Evolutionary conservation across 2,113 vertebrate species (phyloP).

Genomic region (Daphoenositta chrysoptera): DNA sequence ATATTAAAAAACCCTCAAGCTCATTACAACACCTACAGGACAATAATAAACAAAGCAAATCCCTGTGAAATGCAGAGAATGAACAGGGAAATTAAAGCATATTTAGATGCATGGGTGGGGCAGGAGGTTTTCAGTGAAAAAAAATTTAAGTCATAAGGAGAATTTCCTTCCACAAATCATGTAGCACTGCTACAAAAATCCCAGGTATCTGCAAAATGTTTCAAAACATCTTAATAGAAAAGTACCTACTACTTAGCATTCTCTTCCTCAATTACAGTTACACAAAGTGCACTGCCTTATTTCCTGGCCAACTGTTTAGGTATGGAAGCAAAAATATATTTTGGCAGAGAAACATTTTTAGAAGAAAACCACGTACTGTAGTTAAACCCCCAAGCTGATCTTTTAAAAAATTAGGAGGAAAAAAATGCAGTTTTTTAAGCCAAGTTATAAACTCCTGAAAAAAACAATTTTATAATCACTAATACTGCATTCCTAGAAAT

Average conservation of each 20-base stretch:
- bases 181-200: not conserved
- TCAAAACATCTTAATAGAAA: not conserved
- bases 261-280: not conserved
- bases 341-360: slow-evolving; percentile 13
- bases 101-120: not conserved
- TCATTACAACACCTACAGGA: not conserved
- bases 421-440: not conserved
- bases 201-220: not conserved
- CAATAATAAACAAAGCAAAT: not conserved
- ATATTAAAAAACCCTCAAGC: not conserved
- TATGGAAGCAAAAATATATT: slow-evolving; percentile 47
- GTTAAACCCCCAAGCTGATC: slow-evolving; percentile 23
- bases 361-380: slow-evolving; percentile 36
- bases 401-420: not conserved
- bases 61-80: not conserved
- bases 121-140: not conserved
- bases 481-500: not conserved
- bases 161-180: not conserved
- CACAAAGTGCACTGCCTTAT: not conserved
- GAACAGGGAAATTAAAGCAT: not conserved
- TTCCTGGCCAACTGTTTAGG: slow-evolving; percentile 18
- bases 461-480: slow-evolving; percentile 1
- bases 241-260: not conserved
- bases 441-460: slow-evolving; percentile 36
- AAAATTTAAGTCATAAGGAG: not conserved